Percentiles rank a stretch among this genome's conserved stretches.
Conservation (phyloP, 2,797 vertebrate genomes). For the Sternotherus odoratus region DNA sequence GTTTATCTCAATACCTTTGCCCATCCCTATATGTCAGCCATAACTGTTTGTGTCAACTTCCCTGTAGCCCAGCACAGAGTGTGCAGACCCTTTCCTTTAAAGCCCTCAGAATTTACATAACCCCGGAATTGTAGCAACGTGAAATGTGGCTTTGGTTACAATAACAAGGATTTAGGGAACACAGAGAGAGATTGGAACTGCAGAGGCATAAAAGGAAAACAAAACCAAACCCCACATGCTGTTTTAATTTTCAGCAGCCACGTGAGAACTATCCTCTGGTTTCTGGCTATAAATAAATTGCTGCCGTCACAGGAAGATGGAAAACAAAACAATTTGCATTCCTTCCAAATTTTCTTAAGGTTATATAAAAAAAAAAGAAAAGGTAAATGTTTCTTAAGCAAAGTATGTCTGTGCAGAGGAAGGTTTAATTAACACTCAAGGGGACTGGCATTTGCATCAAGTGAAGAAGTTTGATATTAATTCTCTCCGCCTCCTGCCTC, state of each 20-base stretch:
- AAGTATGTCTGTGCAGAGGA: slow-evolving; percentile 25
- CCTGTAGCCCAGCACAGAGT: slow-evolving; percentile 24
- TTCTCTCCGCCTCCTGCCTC: neutral
- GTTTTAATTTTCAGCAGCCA: slow-evolving; percentile 83
- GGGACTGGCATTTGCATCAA: slow-evolving; percentile 42
- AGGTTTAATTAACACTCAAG: slow-evolving; percentile 32
- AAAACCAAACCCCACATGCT: slow-evolving; percentile 79
- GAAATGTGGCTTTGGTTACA: slow-evolving; percentile 78
- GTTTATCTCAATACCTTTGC: slow-evolving; percentile 48
- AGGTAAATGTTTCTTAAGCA: slow-evolving; percentile 62
- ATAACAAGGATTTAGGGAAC: slow-evolving; percentile 77
- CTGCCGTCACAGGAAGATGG: slow-evolving; percentile 74
- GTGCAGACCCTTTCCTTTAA: slow-evolving; percentile 67
- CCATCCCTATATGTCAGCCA: slow-evolving; percentile 34
- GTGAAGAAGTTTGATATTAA: slow-evolving; percentile 38
- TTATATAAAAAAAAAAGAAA: slow-evolving; percentile 52
- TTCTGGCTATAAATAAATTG: slow-evolving; percentile 81
- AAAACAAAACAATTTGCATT: slow-evolving; percentile 68
- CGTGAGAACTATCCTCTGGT: slow-evolving; percentile 79
- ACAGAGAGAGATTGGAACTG: slow-evolving; percentile 52
- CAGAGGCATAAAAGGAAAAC: slow-evolving; percentile 76
- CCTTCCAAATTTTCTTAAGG: slow-evolving; percentile 53
- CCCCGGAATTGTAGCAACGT: slow-evolving; percentile 72
- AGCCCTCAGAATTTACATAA: slow-evolving; percentile 79
- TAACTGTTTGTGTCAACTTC: slow-evolving; percentile 55